Percentiles rank a stretch among this genome's conserved stretches.
Evolutionary conservation across 2,797 vertebrate genomes (phyloP).

Genomic region (Pelobates cultripes): DNA sequence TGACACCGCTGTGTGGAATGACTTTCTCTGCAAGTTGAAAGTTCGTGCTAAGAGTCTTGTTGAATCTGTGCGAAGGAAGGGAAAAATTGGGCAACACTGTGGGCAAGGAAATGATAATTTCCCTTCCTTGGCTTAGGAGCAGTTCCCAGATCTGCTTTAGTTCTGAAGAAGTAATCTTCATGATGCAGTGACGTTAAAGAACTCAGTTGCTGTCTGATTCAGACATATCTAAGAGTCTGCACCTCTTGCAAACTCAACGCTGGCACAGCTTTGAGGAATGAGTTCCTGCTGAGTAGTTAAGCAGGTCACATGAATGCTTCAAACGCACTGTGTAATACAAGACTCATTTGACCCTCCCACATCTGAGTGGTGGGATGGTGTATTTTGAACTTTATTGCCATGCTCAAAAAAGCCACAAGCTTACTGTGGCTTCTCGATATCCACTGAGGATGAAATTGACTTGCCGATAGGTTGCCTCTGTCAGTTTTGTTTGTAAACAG

Average conservation of each 20-base stretch:
- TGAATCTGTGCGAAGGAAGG: conserved; percentile 35
- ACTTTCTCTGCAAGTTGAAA: conserved; percentile 38
- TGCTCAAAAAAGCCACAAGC: conserved; percentile 66
- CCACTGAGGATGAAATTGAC: conserved; percentile 29
- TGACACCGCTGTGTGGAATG: conserved; percentile 28
- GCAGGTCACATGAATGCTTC: conserved; percentile 57
- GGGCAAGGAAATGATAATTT: neutral
- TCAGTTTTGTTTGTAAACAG: conserved; percentile 77
- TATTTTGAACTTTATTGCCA: conserved; percentile 81
- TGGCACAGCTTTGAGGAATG: conserved; percentile 66
- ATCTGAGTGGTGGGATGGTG: neutral
- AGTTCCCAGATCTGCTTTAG: conserved; percentile 32
- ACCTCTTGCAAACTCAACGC: conserved; percentile 38
- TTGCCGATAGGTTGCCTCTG: conserved; percentile 51
- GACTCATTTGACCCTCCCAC: conserved; percentile 54
- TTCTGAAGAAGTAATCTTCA: conserved; percentile 53
- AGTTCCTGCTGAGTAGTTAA: conserved; percentile 59
- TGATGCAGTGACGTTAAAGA: conserved; percentile 28
- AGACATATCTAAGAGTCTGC: conserved; percentile 29
- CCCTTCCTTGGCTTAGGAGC: conserved; percentile 31
- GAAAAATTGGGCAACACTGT: conserved; percentile 3
- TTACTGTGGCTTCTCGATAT: conserved; percentile 45
- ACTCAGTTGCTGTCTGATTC: neutral
- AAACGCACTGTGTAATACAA: conserved; percentile 62
- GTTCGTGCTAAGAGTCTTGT: conserved; percentile 49